phyloP scores from a whole-genome alignment of 2,113 vertebrate genomes.

The Myxocyprinus asiaticus region DNA sequence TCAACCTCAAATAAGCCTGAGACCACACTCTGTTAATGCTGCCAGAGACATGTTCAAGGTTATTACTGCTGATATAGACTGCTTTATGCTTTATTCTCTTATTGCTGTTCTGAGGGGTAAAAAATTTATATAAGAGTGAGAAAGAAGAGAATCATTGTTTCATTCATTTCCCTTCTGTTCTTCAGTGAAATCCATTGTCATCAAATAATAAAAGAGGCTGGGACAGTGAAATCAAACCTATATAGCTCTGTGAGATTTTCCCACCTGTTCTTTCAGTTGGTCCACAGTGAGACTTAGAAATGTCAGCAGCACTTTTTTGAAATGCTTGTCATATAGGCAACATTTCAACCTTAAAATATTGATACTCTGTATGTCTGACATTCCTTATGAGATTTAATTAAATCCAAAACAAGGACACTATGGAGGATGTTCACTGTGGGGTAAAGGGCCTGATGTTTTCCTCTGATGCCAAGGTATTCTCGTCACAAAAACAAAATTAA shows the following conservation, averaged over 20 bases:
- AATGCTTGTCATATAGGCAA: conserved; percentile 4
- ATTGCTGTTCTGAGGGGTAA: conserved; percentile 31
- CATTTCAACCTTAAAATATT: neutral
- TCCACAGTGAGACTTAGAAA: conserved; percentile 1
- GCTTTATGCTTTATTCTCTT: conserved; percentile 33
- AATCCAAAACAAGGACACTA: neutral
- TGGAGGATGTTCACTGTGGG: neutral
- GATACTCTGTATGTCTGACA: neutral
- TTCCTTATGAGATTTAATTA: neutral
- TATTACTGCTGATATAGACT: conserved; percentile 65
- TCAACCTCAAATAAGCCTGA: conserved; percentile 62
- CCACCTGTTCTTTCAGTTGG: neutral
- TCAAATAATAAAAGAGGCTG: conserved; percentile 42
- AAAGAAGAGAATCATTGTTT: conserved; percentile 41
- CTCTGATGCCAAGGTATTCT: neutral
- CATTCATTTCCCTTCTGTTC: conserved; percentile 51
- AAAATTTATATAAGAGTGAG: conserved; percentile 39
- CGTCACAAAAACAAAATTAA: neutral
- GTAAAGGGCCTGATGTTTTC: neutral
- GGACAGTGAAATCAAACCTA: conserved; percentile 34
- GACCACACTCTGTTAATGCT: conserved; percentile 62
- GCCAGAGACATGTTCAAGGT: conserved; percentile 69
- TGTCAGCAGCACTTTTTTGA: neutral
- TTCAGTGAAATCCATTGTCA: conserved; percentile 47
- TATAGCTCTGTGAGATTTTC: too few species aligned